Percentiles rank a stretch among this genome's conserved stretches.
Evolutionary conservation across 2,888 invertebrate genomes (phyloP).

Genomic region (Acronicta leporina): DNA sequence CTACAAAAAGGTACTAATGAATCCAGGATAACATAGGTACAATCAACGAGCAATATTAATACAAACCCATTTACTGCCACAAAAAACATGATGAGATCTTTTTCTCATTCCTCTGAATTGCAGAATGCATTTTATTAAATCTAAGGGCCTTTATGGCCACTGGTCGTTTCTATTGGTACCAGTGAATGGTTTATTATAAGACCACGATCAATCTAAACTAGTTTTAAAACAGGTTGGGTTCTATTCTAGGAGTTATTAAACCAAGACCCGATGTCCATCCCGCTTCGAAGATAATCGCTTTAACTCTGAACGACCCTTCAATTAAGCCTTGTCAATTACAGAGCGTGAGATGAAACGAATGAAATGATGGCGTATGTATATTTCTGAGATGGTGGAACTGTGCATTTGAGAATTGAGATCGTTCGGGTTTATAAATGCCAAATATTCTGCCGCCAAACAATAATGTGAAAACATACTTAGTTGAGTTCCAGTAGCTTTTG

Average conservation of each 20-base stretch:
- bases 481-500: too few species aligned
- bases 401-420: too few species aligned
- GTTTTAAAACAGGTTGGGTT: slow-evolving; percentile 40
- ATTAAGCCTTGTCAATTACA: slow-evolving; percentile 33
- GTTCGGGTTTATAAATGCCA: too few species aligned
- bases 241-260: slow-evolving; percentile 34
- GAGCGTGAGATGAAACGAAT: slow-evolving; percentile 9
- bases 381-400: background rate
- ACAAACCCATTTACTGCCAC: too few species aligned
- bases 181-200: slow-evolving; percentile 9
- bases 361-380: slow-evolving; percentile 5
- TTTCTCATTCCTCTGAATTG: too few species aligned
- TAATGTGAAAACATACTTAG: background rate
- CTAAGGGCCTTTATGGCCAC: too few species aligned
- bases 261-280: slow-evolving; percentile 32
- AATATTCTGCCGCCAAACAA: background rate
- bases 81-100: too few species aligned
- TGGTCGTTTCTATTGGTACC: background rate
- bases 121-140: too few species aligned
- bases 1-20: too few species aligned
- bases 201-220: slow-evolving; percentile 30
- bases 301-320: slow-evolving; percentile 27
- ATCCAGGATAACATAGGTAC: too few species aligned
- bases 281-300: slow-evolving; percentile 27
- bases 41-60: too few species aligned